Base-by-base conservation (phyloP, 2,113 vertebrate species). In the Lepisosteus osseus region DNA sequence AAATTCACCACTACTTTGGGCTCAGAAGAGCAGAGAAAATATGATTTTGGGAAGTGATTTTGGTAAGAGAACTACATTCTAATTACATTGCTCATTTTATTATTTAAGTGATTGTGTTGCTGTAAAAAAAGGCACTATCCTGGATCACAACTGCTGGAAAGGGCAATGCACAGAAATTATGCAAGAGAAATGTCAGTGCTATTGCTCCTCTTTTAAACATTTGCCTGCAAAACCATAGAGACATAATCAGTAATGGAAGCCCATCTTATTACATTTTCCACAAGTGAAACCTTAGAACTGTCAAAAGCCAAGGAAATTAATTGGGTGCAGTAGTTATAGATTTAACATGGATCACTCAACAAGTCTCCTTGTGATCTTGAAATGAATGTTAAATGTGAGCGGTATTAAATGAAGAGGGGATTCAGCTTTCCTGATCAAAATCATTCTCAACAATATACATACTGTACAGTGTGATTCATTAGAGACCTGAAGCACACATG, bases 341-440 rank as follows among this genome's bases (percentile, higher is more conserved):
- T 66, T 72, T 56, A 72, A 65, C 62, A 54, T 41, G 13, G 43
- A 71, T 63, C 45, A 56, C 43, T 72, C 51, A 43, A 72, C 70
- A 65, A 72, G 51, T 72, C 54, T 59, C n/a, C 63, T 54, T 65
- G 51, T 66, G 63, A 64, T 72, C 63, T 72, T 56, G 54, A 66
- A 72, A 72, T 45, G 47, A 63, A 51, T 59, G 5, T 59, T 59
- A 59, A 59, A 59, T 15, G 12, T 59, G 57, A 59, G 12, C 9
- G 57, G 14, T 59, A 59, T 59, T 59, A 59, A 13, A 59, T 59
- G 57, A 59, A 29, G 2, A 15, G 57, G 57, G 57, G 57, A 59
- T 59, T 59, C 14, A 59, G n/a, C 57, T 59, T 59, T 13, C 12
- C 57, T 59, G 57, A 59, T 59, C 57, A 59, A 59, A 59, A n/a